Conservation (phyloP, 2,888 invertebrate species). For the Heliconius hortense region DNA sequence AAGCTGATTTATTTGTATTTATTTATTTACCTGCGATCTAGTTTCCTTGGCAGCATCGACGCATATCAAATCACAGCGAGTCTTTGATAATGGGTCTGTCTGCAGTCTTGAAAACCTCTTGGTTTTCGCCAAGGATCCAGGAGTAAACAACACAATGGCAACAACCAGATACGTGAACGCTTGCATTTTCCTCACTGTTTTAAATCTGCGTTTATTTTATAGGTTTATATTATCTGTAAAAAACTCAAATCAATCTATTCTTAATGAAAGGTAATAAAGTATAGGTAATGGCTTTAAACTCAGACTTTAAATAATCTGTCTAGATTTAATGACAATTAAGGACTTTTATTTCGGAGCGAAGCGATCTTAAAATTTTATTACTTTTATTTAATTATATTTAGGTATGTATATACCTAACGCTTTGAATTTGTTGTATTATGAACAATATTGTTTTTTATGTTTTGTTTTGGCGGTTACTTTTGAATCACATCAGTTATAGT, state of each 20-base stretch:
- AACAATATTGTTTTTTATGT: slow-evolving; percentile 1
- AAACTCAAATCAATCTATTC: slow-evolving; percentile 33
- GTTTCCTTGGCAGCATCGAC: slow-evolving; percentile 66
- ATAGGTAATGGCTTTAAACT: slow-evolving; percentile 41
- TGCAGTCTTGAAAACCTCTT: slow-evolving; percentile 67
- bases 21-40: slow-evolving; percentile 68
- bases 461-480: not conserved
- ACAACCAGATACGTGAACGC: slow-evolving; percentile 57
- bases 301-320: slow-evolving; percentile 29
- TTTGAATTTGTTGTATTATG: slow-evolving; percentile 17
- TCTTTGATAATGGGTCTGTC: slow-evolving; percentile 79
- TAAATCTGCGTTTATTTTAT: slow-evolving; percentile 33
- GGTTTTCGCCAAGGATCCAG: slow-evolving; percentile 57
- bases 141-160: slow-evolving; percentile 50
- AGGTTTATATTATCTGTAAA: slow-evolving; percentile 43
- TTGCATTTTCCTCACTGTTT: slow-evolving; percentile 53
- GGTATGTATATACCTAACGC: not conserved
- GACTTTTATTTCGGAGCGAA: slow-evolving; percentile 35
- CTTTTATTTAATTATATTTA: slow-evolving; percentile 11
- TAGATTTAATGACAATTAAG: slow-evolving; percentile 37
- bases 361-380: slow-evolving; percentile 39
- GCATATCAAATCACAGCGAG: slow-evolving; percentile 84
- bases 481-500: not conserved
- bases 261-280: slow-evolving; percentile 43
- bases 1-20: no score